Conservation (phyloP, 2,113 vertebrate species). For the Amazona vittata region DNA sequence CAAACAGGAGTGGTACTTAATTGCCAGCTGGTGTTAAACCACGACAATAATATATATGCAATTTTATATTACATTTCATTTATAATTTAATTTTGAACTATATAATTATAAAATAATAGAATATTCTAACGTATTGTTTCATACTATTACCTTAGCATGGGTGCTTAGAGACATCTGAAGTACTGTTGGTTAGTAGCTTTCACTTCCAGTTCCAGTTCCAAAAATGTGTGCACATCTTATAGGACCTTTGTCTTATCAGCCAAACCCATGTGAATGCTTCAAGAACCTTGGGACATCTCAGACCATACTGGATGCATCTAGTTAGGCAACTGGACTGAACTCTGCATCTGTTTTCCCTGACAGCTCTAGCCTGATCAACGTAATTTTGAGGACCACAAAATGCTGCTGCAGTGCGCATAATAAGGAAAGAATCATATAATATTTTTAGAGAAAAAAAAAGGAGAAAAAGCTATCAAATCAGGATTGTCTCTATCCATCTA, state of each 20-base stretch:
- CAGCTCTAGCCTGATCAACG: neutral
- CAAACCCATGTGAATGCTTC: neutral
- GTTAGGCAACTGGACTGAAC: neutral
- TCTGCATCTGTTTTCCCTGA: neutral
- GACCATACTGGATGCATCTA: neutral
- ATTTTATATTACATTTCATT: neutral
- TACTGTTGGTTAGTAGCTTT: neutral
- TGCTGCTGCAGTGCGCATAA: neutral
- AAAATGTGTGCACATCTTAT: fast-evolving
- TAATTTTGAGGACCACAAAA: neutral
- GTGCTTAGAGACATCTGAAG: neutral
- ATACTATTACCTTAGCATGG: neutral
- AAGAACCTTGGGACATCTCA: neutral
- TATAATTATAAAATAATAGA: neutral
- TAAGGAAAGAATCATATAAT: neutral
- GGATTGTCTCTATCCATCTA: neutral
- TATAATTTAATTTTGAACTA: neutral
- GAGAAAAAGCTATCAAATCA: neutral
- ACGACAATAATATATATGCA: neutral
- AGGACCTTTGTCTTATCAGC: neutral
- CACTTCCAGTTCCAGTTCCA: neutral
- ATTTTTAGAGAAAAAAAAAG: neutral
- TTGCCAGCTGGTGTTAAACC: neutral
- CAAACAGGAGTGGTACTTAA: neutral
- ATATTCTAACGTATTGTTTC: neutral